phyloP scores from a whole-genome alignment of 2,797 vertebrate species.

The Champsocephalus gunnari region DNA sequence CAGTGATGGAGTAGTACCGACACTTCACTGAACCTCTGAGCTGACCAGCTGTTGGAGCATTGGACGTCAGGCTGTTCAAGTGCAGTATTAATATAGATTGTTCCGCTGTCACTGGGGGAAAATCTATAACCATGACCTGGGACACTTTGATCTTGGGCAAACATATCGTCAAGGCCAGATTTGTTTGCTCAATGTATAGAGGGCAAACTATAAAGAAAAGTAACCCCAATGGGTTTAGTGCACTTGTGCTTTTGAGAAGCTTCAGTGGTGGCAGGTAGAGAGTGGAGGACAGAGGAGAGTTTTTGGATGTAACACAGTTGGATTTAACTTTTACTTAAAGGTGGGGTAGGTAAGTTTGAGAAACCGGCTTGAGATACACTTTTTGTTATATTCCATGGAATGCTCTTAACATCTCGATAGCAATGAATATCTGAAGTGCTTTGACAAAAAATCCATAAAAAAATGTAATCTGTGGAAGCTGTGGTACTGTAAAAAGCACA shows the following conservation, averaged over 20 bases:
- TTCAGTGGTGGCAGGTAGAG: slow-evolving; percentile 7
- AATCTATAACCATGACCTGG: slow-evolving; percentile 77
- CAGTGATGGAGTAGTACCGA: slow-evolving; percentile 70
- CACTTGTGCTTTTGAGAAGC: slow-evolving; percentile 12
- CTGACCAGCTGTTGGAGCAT: slow-evolving; percentile 68
- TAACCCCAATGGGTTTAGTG: slow-evolving; percentile 44
- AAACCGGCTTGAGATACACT: too few relatives aligned
- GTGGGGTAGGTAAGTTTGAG: too few relatives aligned
- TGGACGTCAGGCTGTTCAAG: slow-evolving; percentile 74
- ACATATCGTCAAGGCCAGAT: slow-evolving; percentile 53
- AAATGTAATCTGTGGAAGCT: too few relatives aligned
- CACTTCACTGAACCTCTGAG: slow-evolving; percentile 69
- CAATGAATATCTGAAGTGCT: too few relatives aligned
- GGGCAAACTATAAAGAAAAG: slow-evolving; percentile 55
- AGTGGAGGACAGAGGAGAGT: slow-evolving; percentile 12
- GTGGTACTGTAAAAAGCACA: too few relatives aligned
- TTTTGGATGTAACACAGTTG: slow-evolving; percentile 11
- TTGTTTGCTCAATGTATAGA: slow-evolving; percentile 71
- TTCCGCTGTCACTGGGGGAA: slow-evolving; percentile 63
- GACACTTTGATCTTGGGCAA: slow-evolving; percentile 64
- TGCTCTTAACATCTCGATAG: too few relatives aligned
- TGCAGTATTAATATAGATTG: slow-evolving; percentile 83
- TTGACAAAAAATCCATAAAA: too few relatives aligned
- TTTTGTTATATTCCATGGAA: too few relatives aligned
- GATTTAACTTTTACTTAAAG: neutral